Conservation (phyloP, 2,113 vertebrate genomes). For the Sturnira hondurensis region DNA sequence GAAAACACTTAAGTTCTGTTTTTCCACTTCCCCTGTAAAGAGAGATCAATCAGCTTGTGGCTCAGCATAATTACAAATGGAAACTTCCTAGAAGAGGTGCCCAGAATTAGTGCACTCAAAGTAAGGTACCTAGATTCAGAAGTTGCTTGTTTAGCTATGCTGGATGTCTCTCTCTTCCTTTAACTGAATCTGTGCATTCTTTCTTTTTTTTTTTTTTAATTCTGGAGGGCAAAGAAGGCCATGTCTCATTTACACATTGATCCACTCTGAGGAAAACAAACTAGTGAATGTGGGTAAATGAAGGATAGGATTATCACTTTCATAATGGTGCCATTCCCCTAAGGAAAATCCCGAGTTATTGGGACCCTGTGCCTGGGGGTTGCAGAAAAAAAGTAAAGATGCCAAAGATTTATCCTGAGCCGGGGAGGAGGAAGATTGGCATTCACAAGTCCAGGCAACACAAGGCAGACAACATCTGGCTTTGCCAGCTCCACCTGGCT, state of each 20-base stretch:
- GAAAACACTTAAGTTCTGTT: conserved; percentile 68
- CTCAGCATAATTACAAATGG: conserved; percentile 61
- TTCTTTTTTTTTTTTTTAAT: background rate
- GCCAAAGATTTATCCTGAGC: conserved; percentile 51
- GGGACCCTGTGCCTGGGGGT: background rate
- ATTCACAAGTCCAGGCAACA: conserved; percentile 58
- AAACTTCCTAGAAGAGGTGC: conserved; percentile 6
- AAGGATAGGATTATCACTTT: conserved; percentile 26
- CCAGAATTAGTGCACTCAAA: background rate
- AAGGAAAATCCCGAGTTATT: conserved; percentile 8
- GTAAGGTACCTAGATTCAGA: background rate
- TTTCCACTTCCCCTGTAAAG: conserved; percentile 48
- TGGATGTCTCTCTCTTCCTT: background rate
- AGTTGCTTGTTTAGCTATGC: background rate
- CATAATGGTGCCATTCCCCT: background rate
- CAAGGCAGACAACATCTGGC: conserved; percentile 65
- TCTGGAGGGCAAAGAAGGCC: conserved; percentile 1
- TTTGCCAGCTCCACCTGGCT: conserved; percentile 71
- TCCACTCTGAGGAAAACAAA: conserved; percentile 27
- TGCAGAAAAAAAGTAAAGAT: conserved; percentile 53
- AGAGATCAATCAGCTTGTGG: conserved; percentile 56
- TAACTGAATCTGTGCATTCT: background rate
- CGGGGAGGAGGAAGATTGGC: conserved; percentile 49
- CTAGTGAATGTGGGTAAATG: background rate
- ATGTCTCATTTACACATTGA: background rate